Conservation (phyloP, 2,113 vertebrate species). For the Salvelinus sp. region DNA sequence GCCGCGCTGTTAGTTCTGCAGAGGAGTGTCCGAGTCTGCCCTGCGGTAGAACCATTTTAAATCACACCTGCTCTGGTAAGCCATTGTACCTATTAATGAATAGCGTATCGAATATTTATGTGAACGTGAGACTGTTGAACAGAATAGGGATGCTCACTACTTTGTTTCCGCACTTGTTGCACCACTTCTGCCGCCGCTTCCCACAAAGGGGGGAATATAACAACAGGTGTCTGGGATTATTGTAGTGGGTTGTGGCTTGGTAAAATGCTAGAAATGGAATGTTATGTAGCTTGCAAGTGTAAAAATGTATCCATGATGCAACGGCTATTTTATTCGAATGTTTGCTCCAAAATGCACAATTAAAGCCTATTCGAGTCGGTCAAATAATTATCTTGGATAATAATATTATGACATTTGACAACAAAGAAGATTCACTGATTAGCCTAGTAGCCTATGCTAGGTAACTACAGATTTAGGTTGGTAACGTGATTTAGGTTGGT, state of each 20-base stretch:
- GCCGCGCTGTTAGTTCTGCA: slow-evolving; percentile 11
- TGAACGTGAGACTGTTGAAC: not conserved
- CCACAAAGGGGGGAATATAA: slow-evolving; percentile 50
- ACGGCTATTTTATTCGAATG: no score
- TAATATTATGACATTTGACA: no score
- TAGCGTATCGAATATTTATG: not conserved
- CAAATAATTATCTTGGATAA: no score
- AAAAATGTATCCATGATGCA: not conserved
- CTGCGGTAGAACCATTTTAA: not conserved
- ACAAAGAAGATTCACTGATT: no score
- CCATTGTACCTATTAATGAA: not conserved
- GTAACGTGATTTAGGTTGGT: no score
- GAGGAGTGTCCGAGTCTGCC: slow-evolving; percentile 32
- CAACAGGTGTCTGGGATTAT: slow-evolving; percentile 75
- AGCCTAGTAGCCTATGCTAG: no score
- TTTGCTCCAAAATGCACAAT: no score
- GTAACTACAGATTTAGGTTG: no score
- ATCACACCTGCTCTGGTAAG: slow-evolving; percentile 55
- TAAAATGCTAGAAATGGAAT: not conserved
- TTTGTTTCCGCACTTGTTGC: slow-evolving; percentile 28
- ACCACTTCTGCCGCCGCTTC: slow-evolving; percentile 20
- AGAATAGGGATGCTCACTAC: not conserved
- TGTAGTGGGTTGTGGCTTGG: slow-evolving; percentile 32
- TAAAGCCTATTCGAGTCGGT: no score
- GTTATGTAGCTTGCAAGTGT: not conserved